Evolutionary conservation across 2,797 vertebrate genomes (phyloP), one percentile per base, ranked within the genome.

Genomic region (Dendrocincla tyrannina): DNA sequence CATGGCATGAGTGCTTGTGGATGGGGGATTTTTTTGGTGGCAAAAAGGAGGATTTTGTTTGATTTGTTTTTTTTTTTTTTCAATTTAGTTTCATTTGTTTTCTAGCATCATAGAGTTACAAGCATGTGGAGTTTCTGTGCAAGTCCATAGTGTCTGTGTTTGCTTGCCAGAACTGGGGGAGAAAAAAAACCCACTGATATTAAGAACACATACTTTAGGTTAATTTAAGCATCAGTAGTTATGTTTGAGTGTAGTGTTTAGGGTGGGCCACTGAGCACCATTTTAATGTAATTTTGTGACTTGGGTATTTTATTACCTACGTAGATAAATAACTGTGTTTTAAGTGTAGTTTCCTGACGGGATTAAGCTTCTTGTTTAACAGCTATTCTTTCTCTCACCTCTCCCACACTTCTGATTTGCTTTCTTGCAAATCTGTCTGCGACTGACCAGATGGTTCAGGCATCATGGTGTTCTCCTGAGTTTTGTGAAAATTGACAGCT

Each of bases 331-430:
- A 55, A 59, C 27, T 6, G 10, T 60, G 32, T 49, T 77, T 50
- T 58, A 91, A 78, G 88, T 28, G 23, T n/a, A 17, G 27, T 81
- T 95, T 78, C 24, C 37, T 80, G 47, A 13, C 62, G 62, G 68
- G 27, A 72, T 66, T 68, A 55, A 89, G 46, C 32, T 72, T 17
- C 58, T 83, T 74, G 56, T 77, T 93, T 91, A 81, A 83, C 73
- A 95, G 50, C 30, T 72, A 58, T 62, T 95, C 89, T 78, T 92
- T 68, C 56, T 74, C 50, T 87, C 33, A 49, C 52, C 25, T 41
- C 62, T 84, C 89, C 85, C 66, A 84, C 88, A 33, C 50, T 95
- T 95, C 35, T 91, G 46, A 72, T 88, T 84, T 95, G 46, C 69
- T 58, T 85, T 39, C 32, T 86, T 85, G 77, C 41, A 62, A 73